phyloP scores from a whole-genome alignment of 2,888 invertebrate species.

The Clusia tigrina region DNA sequence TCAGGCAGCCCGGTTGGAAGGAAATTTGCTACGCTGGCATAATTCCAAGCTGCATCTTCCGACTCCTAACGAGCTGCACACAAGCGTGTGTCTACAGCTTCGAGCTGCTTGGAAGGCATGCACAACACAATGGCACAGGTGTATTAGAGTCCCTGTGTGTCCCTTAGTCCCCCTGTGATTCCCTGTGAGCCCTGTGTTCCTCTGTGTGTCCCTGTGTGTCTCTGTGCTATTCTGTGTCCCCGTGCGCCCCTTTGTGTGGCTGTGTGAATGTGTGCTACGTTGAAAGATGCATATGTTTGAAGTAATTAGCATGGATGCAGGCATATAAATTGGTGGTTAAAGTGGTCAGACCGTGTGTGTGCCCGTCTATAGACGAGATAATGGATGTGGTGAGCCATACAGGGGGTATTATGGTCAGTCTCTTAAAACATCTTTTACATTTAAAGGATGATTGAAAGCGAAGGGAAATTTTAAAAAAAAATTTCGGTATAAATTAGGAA shows the following conservation, averaged over 20 bases:
- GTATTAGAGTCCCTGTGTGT: no score
- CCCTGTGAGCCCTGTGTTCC: background rate
- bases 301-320: constrained; percentile 53
- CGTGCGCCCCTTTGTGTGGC: constrained; percentile 35
- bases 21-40: constrained; percentile 33
- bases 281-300: background rate
- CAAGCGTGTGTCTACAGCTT: constrained; percentile 1
- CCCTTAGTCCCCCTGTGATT: no score
- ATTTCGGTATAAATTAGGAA: no score
- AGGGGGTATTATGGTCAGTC: no score
- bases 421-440: no score
- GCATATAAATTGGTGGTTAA: constrained; percentile 39
- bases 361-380: background rate
- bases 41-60: constrained; percentile 37
- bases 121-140: no score
- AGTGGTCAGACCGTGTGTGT: background rate
- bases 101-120: constrained; percentile 27
- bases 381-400: background rate
- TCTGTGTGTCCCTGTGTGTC: constrained; percentile 6
- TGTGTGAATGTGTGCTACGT: background rate
- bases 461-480: no score
- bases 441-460: no score
- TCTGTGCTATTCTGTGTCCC: constrained; percentile 34
- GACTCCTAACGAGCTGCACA: background rate
- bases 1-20: no score